Conservation (phyloP, 2,888 invertebrate genomes). For the Cacoxenus indagator region DNA sequence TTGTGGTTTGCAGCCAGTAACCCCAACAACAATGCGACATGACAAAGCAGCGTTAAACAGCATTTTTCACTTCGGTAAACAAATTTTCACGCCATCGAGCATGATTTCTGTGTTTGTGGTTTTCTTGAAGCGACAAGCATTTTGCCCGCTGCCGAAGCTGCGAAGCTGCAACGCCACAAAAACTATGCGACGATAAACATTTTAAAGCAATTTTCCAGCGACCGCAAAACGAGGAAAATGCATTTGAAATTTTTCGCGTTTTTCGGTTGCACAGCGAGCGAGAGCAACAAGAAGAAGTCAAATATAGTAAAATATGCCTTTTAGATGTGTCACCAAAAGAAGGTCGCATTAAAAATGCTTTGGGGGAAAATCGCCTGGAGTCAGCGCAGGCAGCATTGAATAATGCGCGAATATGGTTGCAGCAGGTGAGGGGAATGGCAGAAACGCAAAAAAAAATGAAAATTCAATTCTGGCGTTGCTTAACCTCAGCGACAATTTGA, state of each 20-base stretch:
- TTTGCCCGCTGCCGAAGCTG: neutral
- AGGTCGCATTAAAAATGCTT: neutral
- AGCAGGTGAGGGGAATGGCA: conserved; percentile 59
- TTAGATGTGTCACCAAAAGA: neutral
- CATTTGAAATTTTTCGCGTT: neutral
- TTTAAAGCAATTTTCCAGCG: neutral
- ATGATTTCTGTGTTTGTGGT: conserved; percentile 20
- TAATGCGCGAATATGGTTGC: neutral
- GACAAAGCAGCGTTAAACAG: neutral
- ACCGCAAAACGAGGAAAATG: neutral
- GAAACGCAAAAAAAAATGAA: conserved; percentile 14
- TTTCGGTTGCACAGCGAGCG: no score
- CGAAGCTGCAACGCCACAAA: neutral
- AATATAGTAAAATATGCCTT: neutral
- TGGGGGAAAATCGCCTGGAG: neutral
- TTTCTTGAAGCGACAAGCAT: conserved; percentile 9
- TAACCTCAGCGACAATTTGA: conserved; percentile 24
- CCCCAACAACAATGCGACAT: neutral
- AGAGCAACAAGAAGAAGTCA: no score
- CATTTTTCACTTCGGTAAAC: conserved; percentile 20
- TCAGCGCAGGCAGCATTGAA: neutral
- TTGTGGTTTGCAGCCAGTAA: conserved; percentile 11
- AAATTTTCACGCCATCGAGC: conserved; percentile 25
- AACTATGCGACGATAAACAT: neutral
- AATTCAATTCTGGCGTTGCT: conserved; percentile 17